Base-by-base conservation (phyloP, 2,797 vertebrate genomes). In the Sebastes minor region DNA sequence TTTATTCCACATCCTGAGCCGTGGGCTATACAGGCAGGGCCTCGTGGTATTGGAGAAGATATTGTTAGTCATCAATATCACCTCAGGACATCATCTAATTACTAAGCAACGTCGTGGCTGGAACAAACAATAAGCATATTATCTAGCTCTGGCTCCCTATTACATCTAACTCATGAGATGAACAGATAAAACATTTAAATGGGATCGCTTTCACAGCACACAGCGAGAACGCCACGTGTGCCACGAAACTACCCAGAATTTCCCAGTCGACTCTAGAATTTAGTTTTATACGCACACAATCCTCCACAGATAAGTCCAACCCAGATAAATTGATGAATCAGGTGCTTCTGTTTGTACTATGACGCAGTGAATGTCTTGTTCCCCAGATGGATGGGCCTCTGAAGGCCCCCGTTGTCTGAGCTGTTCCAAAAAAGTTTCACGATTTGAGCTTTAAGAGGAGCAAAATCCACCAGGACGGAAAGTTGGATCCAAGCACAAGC, bases 401-500 rank as follows among this genome's bases (percentile, higher is more conserved):
- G 55, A 84, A 83, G 71, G 76, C 30, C 59, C 55, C 55, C 6
- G 55, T 71, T 61, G 66, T 81, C 56, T 86, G 33, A 82, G 68
- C 27, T 23, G 10, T 63, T 83, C 38, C 46, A 67, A 62, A 52
- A 52, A 85, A 80, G 83, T 86, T 90, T 88, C 77, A 38, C 56
- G 77, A 86, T 76, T 76, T 81, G 70, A 80, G 75, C 68, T 87
- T 71, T 42, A 42, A 56, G 56, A 82, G 69, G 82, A 82, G 74
- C 59, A 77, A 88, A 90, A 92, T 90, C 85, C 62, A 27, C 73
- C 84, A 83, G 89, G 84, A 91, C 70, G 73, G 78, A 81, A 89
- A 90, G 84, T 87, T 88, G 90, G 87, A 92, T 81, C 59, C 8
- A 16, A 89, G 90, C 76, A 79, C 78, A 83, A 85, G 90, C 88